These are phyloP conservation scores for Brachyalestes nurse DNA, from an alignment of 2,797 vertebrate genomes.

Conservation along the genomic window DNA sequence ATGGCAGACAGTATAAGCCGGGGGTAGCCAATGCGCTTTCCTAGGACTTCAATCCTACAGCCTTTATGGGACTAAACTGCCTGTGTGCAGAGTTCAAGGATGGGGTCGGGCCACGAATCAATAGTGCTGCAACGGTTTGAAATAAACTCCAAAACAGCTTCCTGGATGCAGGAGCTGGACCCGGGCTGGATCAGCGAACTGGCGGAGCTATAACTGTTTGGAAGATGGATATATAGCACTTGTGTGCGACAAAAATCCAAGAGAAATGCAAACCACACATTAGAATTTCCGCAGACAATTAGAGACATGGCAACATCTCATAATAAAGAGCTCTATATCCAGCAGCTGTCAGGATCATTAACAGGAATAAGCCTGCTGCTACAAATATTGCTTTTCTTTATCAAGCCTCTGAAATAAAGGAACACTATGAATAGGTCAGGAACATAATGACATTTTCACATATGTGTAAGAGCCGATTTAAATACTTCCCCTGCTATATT, in stretches of 20 bases:
- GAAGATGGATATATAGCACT: conserved; percentile 14
- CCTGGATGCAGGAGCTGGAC: conserved; percentile 13
- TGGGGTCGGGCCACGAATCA: conserved; percentile 41
- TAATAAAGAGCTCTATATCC: conserved; percentile 8
- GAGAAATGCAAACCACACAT: conserved; percentile 3
- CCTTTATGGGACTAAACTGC: conserved; percentile 46
- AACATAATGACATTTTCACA: conserved; percentile 19
- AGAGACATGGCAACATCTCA: neutral
- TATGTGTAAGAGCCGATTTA: conserved; percentile 1
- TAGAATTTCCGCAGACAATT: neutral
- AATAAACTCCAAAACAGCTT: conserved; percentile 48
- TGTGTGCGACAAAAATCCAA: neutral
- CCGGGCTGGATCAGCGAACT: conserved; percentile 18
- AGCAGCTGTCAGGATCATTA: conserved; percentile 31
- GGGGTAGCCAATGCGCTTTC: conserved; percentile 31
- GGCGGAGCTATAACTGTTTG: neutral
- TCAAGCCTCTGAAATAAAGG: neutral
- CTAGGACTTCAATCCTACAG: conserved; percentile 38
- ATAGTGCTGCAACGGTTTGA: conserved; percentile 37
- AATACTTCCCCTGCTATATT: conserved; percentile 4
- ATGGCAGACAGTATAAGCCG: conserved; percentile 47
- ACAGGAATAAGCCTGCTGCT: conserved; percentile 18
- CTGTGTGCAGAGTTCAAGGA: conserved; percentile 52
- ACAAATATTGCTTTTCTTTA: conserved; percentile 28
- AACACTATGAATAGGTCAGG: conserved; percentile 8